These are phyloP conservation scores for Atrichornis clamosus DNA, from an alignment of 2,113 vertebrate genomes.

Conservation along the genomic window DNA sequence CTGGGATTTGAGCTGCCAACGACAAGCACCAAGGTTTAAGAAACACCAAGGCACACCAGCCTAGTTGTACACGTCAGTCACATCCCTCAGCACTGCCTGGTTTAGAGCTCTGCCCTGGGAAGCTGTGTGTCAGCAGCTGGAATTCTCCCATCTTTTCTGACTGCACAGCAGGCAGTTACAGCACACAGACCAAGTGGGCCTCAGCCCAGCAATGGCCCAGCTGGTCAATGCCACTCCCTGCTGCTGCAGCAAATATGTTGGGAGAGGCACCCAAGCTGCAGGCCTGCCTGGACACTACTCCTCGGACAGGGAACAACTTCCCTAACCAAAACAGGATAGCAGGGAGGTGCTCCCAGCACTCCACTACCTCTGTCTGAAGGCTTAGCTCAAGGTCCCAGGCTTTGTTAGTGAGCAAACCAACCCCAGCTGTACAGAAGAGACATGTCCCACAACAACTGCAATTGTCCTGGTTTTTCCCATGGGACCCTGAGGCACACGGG, in stretches of 20 bases:
- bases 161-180: neutral
- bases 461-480: neutral
- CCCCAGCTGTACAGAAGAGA: neutral
- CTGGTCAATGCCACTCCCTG: neutral
- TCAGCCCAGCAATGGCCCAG: neutral
- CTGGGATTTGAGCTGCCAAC: conserved; percentile 88
- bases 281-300: neutral
- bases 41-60: neutral
- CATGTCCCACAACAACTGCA: neutral
- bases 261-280: neutral
- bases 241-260: neutral
- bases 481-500: rapidly evolving
- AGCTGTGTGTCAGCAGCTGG: neutral
- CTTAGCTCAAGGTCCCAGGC: neutral
- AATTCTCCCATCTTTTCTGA: neutral
- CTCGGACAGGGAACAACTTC: neutral
- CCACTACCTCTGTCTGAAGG: neutral
- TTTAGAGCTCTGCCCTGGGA: neutral
- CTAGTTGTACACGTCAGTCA: neutral
- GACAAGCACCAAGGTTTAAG: neutral
- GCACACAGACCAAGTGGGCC: neutral
- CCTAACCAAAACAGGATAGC: neutral
- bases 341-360: neutral
- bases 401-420: neutral
- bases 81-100: neutral